phyloP scores from a whole-genome alignment of 2,113 vertebrate genomes.

The Leptocoma aspasia region DNA sequence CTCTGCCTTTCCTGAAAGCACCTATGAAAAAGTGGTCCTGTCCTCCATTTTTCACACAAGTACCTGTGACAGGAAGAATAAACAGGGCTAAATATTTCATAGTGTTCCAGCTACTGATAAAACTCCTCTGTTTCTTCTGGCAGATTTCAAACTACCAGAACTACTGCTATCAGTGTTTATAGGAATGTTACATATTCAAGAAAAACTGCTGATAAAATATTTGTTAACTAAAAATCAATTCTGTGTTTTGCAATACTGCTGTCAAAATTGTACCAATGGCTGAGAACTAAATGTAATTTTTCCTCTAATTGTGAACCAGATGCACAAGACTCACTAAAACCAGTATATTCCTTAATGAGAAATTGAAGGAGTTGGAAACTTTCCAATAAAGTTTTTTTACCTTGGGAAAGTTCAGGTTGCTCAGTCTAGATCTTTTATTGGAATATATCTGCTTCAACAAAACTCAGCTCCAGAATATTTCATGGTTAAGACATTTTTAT shows the following conservation, averaged over 20 bases:
- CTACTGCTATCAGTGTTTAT: not conserved
- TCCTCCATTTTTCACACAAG: not conserved
- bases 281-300: not conserved
- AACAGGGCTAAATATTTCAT: not conserved
- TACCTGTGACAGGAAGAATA: not conserved
- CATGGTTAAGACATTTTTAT: not conserved
- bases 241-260: not conserved
- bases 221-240: not conserved
- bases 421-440: not conserved
- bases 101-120: not conserved
- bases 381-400: not conserved
- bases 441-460: not conserved
- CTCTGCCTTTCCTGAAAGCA: not conserved
- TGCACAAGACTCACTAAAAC: not conserved
- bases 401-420: not conserved
- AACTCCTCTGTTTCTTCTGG: not conserved
- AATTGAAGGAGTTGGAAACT: fast-evolving
- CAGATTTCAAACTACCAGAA: not conserved
- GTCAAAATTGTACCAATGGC: not conserved
- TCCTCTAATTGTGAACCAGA: not conserved
- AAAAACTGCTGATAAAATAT: not conserved
- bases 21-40: fast-evolving
- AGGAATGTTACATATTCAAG: not conserved
- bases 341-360: not conserved
- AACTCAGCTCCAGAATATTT: not conserved